Evolutionary conservation across 2,113 vertebrate species (phyloP).

Genomic region (Ceyx melanurus): DNA sequence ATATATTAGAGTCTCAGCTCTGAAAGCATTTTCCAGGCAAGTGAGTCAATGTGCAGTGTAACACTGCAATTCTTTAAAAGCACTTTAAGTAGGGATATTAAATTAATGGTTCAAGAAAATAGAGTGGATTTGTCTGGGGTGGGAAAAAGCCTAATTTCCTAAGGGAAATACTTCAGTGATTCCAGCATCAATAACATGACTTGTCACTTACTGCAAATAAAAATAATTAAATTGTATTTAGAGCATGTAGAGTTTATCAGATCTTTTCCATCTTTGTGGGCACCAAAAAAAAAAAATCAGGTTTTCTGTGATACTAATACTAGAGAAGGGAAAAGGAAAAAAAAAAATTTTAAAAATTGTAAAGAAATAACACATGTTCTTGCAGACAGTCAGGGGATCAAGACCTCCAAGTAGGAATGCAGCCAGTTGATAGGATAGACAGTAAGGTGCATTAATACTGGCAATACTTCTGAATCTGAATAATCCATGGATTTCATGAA

Average conservation of each 20-base stretch:
- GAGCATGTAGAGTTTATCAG: neutral
- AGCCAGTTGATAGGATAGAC: neutral
- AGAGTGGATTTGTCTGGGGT: neutral
- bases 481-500: neutral
- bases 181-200: neutral
- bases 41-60: neutral
- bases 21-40: constrained; percentile 23
- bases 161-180: constrained; percentile 14
- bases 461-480: neutral
- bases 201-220: constrained; percentile 46
- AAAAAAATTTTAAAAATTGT: too few relatives aligned
- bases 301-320: neutral
- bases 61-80: constrained; percentile 3
- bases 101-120: constrained; percentile 37
- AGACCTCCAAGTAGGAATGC: neutral
- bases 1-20: neutral
- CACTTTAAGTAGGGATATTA: constrained; percentile 19
- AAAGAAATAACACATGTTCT: neutral
- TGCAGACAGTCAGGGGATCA: neutral
- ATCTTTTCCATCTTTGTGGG: neutral
- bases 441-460: neutral
- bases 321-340: neutral
- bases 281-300: neutral
- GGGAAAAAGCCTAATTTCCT: constrained; percentile 12
- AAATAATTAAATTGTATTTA: constrained; percentile 45